Evolutionary conservation across 2,113 vertebrate species (phyloP).

Genomic region (Perca fluviatilis): DNA sequence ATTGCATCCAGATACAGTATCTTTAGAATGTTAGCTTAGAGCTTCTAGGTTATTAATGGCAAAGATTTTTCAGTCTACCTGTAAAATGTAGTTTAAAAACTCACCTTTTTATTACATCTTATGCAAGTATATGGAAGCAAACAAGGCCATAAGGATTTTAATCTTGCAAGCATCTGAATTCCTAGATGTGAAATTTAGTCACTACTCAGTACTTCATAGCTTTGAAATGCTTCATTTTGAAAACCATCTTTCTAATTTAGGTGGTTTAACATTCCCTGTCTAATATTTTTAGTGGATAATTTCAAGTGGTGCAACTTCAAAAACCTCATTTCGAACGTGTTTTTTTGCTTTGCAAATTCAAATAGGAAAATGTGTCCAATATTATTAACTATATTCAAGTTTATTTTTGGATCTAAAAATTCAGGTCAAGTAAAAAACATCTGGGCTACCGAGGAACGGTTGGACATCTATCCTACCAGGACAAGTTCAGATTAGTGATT

Average conservation of each 20-base stretch:
- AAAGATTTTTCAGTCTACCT: neutral
- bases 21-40: neutral
- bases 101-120: neutral
- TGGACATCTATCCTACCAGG: neutral
- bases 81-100: neutral
- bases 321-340: neutral
- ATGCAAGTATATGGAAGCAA: neutral
- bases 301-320: neutral
- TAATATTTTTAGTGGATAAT: neutral
- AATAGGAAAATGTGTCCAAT: neutral
- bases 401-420: no score
- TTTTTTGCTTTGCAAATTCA: constrained; percentile 3
- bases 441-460: neutral
- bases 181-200: neutral
- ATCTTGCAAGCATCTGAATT: neutral
- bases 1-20: neutral
- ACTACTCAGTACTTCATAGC: neutral
- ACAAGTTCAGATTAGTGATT: no score
- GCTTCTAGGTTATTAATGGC: neutral
- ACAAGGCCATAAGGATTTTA: neutral
- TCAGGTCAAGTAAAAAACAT: neutral
- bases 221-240: neutral
- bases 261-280: neutral
- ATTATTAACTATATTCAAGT: neutral
- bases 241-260: neutral